A percentile compares a stretch with the other conserved stretches of the same genome.
Conservation (phyloP, 2,113 vertebrate genomes). For the Parus major region DNA sequence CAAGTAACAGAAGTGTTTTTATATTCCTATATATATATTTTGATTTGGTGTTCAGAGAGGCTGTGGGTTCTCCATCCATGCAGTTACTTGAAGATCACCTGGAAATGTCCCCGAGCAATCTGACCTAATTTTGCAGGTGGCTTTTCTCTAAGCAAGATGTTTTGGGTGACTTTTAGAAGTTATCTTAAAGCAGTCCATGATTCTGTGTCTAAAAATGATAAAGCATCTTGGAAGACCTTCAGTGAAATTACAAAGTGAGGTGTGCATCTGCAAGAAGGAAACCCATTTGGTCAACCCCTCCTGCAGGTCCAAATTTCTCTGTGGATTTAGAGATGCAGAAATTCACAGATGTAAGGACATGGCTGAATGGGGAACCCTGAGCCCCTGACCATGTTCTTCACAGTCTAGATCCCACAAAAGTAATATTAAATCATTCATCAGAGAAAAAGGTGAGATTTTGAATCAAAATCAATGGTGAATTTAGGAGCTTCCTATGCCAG, state of each 20-base stretch:
- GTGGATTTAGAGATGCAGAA: neutral
- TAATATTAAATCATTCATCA: neutral
- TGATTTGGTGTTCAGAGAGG: neutral
- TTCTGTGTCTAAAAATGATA: neutral
- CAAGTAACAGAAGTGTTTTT: neutral
- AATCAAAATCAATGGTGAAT: neutral
- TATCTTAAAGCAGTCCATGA: neutral
- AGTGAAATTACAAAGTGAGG: neutral
- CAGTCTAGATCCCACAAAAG: neutral
- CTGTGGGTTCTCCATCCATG: neutral
- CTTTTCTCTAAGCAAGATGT: neutral
- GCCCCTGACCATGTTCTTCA: neutral
- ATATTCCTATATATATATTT: neutral
- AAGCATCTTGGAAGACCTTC: neutral
- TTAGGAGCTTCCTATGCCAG: neutral
- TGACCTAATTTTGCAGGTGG: neutral
- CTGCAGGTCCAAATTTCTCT: neutral
- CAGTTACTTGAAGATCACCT: neutral
- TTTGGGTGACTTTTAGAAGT: neutral
- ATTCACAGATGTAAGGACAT: neutral
- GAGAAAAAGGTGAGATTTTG: neutral
- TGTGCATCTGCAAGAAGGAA: neutral
- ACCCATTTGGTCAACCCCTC: neutral
- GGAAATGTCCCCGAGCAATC: neutral
- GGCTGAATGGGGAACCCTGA: neutral